Base-by-base conservation (phyloP, 1,140 invertebrate species). In the Choristoneura fumiferana region DNA sequence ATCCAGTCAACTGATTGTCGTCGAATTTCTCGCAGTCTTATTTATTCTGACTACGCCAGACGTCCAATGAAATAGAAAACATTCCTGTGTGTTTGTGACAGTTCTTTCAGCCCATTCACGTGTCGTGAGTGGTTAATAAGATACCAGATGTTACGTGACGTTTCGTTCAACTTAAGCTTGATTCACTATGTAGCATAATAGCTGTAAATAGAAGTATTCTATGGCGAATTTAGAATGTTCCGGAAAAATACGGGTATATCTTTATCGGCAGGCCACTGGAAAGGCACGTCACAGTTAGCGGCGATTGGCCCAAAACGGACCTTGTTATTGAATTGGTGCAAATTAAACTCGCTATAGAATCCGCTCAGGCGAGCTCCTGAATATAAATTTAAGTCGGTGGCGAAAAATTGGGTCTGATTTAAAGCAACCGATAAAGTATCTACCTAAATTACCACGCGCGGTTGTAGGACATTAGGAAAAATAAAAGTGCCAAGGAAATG, bases 211-310 rank as follows among this genome's bases (percentile, higher is more conserved):
- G 22, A 6, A 6, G 22, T 58, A 45, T 29, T 64, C 58, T 58
- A 35, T 52, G 53, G 17, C 39, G 40, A 45, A 61, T 57, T 15
- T 49, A 49, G 60, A 55, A 60, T 45, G 22, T 54, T 53, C 49
- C 52, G 35, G 38, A 55, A 65, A 69, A 65, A 62, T n/a, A n/a
- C n/a, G n/a, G 29, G 53, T 62, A n/a, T n/a, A n/a, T n/a, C n/a
- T n/a, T 58, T 38, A 6, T 54, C 56, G 38, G 22, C 6, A n/a
- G 22, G 22, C 22, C 39, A 43, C 8, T 8, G 15, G 9, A 18
- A 17, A 1, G 15, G 12, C 6, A 17, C 10, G 15, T 43, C 0
- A 13, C 39, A 18, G 10, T 1, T 43, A 1, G 8, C 15, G 3
- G 2, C 10, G 39, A 43, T 18, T 10, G 4, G 0, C 4, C 1